Percentiles rank a stretch among this genome's conserved stretches.
Conservation (phyloP, 2,797 vertebrate species). For the Microctenopoma stevenorrisi region DNA sequence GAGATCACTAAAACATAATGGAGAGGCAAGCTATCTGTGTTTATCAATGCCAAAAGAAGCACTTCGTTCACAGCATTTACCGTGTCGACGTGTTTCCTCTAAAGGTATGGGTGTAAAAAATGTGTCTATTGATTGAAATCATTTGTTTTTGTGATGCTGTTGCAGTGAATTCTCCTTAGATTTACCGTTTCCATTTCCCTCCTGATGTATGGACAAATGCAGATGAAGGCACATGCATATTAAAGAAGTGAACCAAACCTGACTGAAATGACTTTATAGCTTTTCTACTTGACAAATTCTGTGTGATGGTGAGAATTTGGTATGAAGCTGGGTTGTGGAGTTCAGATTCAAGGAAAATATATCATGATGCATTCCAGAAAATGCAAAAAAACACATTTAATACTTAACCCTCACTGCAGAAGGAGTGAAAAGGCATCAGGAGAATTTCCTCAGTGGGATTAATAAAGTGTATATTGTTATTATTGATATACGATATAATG, state of each 20-base stretch:
- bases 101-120: conserved; percentile 72
- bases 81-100: conserved; percentile 70
- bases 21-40: conserved; percentile 56
- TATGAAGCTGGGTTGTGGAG: conserved; percentile 7
- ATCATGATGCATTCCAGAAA: conserved; percentile 7
- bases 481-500: too few relatives aligned
- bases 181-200: conserved; percentile 8
- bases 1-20: conserved; percentile 48
- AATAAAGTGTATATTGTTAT: too few relatives aligned
- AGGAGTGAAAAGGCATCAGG: too few relatives aligned
- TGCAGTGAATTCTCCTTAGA: conserved; percentile 13
- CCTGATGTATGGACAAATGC: conserved; percentile 1
- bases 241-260: conserved; percentile 33
- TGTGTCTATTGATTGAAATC: conserved; percentile 58
- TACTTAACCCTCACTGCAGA: background rate
- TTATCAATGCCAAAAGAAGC: conserved; percentile 68
- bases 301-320: conserved; percentile 35
- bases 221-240: conserved; percentile 33
- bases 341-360: conserved; percentile 7
- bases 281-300: conserved; percentile 5
- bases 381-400: background rate
- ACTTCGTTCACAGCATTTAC: conserved; percentile 72
- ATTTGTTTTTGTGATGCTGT: conserved; percentile 29
- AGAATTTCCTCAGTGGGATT: too few relatives aligned
- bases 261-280: conserved; percentile 17